Base-by-base conservation (phyloP, 2,888 invertebrate genomes). In the Therioaphis trifolii region DNA sequence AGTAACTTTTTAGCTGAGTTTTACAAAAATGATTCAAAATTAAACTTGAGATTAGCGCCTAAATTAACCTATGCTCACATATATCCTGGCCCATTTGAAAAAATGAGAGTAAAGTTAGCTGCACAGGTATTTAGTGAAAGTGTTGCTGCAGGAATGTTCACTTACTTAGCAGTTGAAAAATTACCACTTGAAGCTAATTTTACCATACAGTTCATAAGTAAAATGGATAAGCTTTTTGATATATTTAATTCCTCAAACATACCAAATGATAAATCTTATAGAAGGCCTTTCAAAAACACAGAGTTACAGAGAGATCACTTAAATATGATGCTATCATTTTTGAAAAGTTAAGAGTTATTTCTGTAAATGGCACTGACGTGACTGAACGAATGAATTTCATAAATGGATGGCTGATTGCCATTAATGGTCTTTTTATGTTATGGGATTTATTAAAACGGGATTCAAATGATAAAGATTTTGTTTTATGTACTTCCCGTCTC, bases 191-290 rank as follows among this genome's bases (percentile, higher is more conserved):
- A 24, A n/a, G 21, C 74, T 21, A 35, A 52, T n/a, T 52, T 29
- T 74, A 74, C 74, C 21, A 74, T 74, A n/a, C 27, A 74, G n/a
- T 74, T 74, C n/a, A 55, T 74, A 27, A 18, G 21, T n/a, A 46
- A 43, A 24, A 66, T 78, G 35, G 66, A 66, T n/a, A 78, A 43
- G 15, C 29, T 78, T 18, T 78, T 78, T 49, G 66, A 78, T 49
- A 78, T 78, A 21, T 78, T 49, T 27, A 78, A 78, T 52, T 78
- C 78, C 21, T 63, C 27, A 7, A 35, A 63, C 1, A 46, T 29
- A 15, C n/a, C 35, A 2, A 66, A 27, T 46, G 5, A 15, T 27
- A 78, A 78, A 63, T n/a, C 40, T 21, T 46, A 63, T 21, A 78
- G 27, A 24, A 27, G 27, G 24, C 35, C 68, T 46, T 78, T 49